Base-by-base conservation (phyloP, 2,888 invertebrate genomes). In the Andrena hattorfiana region DNA sequence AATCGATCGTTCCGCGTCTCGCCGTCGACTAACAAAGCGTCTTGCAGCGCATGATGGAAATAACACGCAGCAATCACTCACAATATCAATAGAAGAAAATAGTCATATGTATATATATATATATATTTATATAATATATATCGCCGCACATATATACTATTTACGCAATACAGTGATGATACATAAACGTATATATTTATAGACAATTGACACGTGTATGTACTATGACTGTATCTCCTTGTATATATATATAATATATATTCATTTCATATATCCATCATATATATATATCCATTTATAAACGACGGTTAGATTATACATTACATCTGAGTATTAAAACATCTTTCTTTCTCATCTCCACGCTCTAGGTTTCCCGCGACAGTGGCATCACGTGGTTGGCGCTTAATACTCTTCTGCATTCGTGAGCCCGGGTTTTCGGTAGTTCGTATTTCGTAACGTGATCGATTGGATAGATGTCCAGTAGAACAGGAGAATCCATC, bases 81-180 rank as follows among this genome's bases (percentile, higher is more conserved):
- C 89, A 92, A 91, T 92, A 91, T 92, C 87, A 86, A 92, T 93
- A 91, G 93, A 93, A 92, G 92, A 93, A 93, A 93, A 93, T 93
- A 93, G 91, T 92, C 89, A 90, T 91, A 89, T 87, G 85, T 89
- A 77, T 86, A 82, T 83, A 68, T 83, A 82, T 84, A 74, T 75
- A 68, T 83, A 82, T 84, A 74, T 75, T 66, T 84, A 72, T 83
- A 78, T 81, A 84, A 67, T 84, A 72, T 81, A 79, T 80, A 86
- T 84, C 75, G 77, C 73, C 78, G 72, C 60, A 83, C 68, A 71
- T 72, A 63, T 72, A 77, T 85, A 66, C 54, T 67, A 70, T 81
- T 69, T 86, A 81, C 79, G 76, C 83, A 83, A 83, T 64, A 70
- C 77, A 69, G n/a, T 49, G 35, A 68, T 75, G 72, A 68, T 77